These are phyloP conservation scores for Minunthozetes semirufus DNA, from an alignment of 2,888 invertebrate genomes.

Conservation along the genomic window DNA sequence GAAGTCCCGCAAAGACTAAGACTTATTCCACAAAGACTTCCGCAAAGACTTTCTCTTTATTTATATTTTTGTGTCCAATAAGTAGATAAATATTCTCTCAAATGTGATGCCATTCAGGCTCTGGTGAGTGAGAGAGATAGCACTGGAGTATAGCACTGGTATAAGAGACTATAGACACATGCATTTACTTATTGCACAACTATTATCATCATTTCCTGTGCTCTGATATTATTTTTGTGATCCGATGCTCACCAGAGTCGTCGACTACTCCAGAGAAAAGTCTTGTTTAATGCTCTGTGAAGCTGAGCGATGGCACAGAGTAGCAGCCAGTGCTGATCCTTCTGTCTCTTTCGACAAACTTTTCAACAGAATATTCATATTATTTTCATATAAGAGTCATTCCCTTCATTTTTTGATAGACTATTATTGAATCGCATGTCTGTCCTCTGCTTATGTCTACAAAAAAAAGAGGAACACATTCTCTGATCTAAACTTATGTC, in stretches of 20 bases:
- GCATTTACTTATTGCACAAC: background rate
- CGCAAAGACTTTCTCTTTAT: background rate
- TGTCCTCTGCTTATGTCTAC: background rate
- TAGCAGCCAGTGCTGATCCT: background rate
- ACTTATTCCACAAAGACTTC: constrained; percentile 15
- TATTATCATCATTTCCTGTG: constrained; percentile 11
- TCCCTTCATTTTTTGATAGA: background rate
- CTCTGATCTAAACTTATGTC: background rate
- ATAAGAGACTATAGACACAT: background rate
- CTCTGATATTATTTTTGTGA: constrained; percentile 9
- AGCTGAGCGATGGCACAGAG: background rate
- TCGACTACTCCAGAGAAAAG: background rate
- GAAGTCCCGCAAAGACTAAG: background rate
- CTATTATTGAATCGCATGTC: background rate
- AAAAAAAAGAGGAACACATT: background rate
- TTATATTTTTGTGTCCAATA: background rate
- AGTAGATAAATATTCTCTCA: constrained; percentile 1
- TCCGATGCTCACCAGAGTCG: background rate
- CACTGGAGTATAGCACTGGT: background rate
- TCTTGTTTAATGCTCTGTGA: background rate
- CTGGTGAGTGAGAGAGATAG: background rate
- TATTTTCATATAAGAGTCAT: background rate
- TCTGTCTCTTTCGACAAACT: background rate
- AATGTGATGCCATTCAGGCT: background rate
- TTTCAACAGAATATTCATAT: background rate